Percentiles rank a stretch among this genome's conserved stretches.
Conservation (phyloP, 2,113 vertebrate species). For the Cavia aperea region DNA sequence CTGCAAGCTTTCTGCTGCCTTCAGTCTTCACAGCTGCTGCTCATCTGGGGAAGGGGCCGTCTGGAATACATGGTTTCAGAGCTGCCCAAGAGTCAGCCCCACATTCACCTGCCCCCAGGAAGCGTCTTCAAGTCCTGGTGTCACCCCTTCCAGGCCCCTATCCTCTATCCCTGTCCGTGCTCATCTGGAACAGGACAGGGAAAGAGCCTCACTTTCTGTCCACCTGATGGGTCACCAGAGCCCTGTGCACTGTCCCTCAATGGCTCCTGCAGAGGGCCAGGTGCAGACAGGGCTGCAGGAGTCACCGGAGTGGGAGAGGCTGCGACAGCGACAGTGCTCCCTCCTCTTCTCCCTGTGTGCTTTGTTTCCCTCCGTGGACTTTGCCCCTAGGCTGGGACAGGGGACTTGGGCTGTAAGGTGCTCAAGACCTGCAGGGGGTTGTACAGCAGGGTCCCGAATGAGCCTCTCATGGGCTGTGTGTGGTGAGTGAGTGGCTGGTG, state of each 20-base stretch:
- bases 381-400: no score
- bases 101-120: not conserved
- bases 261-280: not conserved
- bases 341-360: fast-evolving
- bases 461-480: fast-evolving
- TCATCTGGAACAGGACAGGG: not conserved
- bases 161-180: not conserved
- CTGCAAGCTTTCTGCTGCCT: not conserved
- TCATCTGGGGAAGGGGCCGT: no score
- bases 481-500: fast-evolving
- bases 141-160: not conserved
- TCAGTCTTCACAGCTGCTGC: not conserved
- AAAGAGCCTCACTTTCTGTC: not conserved
- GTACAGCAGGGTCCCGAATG: not conserved
- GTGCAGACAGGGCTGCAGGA: fast-evolving
- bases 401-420: no score
- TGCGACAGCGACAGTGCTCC: not conserved
- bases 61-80: not conserved
- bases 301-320: not conserved
- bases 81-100: not conserved
- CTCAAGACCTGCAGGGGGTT: not conserved
- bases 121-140: no score
- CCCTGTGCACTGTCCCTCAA: not conserved
- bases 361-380: no score
- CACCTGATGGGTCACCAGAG: no score